phyloP scores from a whole-genome alignment of 1,140 invertebrate genomes.

The Chionoecetes opilio region DNA sequence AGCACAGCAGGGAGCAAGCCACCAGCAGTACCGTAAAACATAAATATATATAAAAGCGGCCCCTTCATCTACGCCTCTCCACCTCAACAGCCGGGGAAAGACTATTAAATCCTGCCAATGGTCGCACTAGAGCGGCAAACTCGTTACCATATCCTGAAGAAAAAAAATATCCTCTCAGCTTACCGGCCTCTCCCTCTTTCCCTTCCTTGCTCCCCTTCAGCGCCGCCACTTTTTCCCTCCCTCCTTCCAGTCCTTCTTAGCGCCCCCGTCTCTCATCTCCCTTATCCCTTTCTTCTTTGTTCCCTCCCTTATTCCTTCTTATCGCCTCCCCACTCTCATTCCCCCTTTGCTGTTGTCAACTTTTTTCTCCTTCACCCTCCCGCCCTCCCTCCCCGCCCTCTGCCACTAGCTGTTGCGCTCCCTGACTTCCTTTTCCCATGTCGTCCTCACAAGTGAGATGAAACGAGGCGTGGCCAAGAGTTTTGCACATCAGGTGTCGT shows the following conservation, averaged over 20 bases:
- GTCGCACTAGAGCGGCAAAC: neutral
- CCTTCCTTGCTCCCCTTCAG: neutral
- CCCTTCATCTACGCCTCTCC: slow-evolving; percentile 9
- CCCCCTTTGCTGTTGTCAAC: neutral
- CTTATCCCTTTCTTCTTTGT: slow-evolving; percentile 31
- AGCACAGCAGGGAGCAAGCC: slow-evolving; percentile 19
- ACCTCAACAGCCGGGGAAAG: neutral
- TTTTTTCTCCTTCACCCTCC: neutral
- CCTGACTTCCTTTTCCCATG: neutral
- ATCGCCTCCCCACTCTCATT: no score
- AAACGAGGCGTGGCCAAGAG: slow-evolving; percentile 4
- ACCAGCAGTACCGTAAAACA: slow-evolving; percentile 15
- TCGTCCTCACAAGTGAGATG: slow-evolving; percentile 34
- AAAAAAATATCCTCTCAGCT: neutral
- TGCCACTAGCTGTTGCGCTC: neutral
- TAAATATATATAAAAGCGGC: neutral
- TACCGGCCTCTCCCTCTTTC: neutral
- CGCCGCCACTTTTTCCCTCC: neutral
- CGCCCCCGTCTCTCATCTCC: neutral
- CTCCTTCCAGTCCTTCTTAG: neutral
- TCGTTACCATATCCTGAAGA: slow-evolving; percentile 38
- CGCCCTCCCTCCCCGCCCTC: neutral
- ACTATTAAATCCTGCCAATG: slow-evolving; percentile 21
- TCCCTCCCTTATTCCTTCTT: neutral
- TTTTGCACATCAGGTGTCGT: slow-evolving; percentile 9